Evolutionary conservation across 2,888 invertebrate species (phyloP).

Genomic region (Macrophya alboannulata): DNA sequence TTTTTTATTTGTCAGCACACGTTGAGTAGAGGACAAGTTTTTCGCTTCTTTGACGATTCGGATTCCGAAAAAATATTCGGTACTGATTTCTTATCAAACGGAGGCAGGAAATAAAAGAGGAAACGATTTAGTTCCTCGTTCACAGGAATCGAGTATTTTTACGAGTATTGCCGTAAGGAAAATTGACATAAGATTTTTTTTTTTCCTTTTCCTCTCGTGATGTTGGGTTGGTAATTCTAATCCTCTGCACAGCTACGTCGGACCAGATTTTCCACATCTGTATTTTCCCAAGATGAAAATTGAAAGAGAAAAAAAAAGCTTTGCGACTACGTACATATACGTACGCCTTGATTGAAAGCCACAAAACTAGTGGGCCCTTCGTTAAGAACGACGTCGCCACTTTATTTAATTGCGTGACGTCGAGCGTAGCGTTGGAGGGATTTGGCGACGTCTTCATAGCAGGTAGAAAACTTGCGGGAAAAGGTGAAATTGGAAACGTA

Average conservation of each 20-base stretch:
- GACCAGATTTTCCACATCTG: slow-evolving; percentile 11
- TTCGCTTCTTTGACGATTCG: not conserved
- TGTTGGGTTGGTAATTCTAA: not conserved
- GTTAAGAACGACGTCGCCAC: slow-evolving; percentile 51
- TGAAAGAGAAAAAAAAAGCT: slow-evolving; percentile 2
- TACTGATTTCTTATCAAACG: slow-evolving; percentile 1
- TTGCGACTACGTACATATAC: not conserved
- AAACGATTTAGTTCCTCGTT: not conserved
- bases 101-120: not conserved
- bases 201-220: not conserved
- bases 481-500: slow-evolving; percentile 52
- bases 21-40: slow-evolving; percentile 9
- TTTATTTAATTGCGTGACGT: slow-evolving; percentile 54
- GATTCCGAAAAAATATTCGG: not conserved
- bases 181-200: slow-evolving; percentile 1
- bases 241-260: not conserved
- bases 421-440: not conserved
- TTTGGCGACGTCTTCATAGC: slow-evolving; percentile 44
- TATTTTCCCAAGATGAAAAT: slow-evolving; percentile 6
- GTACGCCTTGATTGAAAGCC: slow-evolving; percentile 50
- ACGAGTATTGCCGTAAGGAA: not conserved
- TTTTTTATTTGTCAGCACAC: not conserved
- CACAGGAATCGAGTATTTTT: not conserved
- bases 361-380: slow-evolving; percentile 53
- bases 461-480: slow-evolving; percentile 50